Percentiles rank a stretch among this genome's conserved stretches.
phyloP scores from a whole-genome alignment of 2,888 invertebrate genomes.

The Drosophila dives region DNA sequence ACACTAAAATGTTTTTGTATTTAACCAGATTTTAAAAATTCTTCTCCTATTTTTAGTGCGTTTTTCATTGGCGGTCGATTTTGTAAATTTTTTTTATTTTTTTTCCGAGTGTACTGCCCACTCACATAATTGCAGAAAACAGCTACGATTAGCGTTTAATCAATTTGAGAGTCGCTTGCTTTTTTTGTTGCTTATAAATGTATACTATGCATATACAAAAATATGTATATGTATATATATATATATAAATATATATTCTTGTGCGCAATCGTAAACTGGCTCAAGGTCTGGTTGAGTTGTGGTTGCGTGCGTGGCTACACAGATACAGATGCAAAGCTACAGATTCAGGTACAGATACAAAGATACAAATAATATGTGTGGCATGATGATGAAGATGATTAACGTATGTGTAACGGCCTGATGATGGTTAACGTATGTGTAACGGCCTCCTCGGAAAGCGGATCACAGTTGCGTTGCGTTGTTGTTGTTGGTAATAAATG shows the following conservation, averaged over 20 bases:
- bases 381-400: slow-evolving; percentile 12
- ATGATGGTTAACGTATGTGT: slow-evolving; percentile 43
- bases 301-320: slow-evolving; percentile 58
- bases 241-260: slow-evolving; percentile 49
- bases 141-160: slow-evolving; percentile 76
- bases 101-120: slow-evolving; percentile 5
- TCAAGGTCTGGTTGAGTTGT: slow-evolving; percentile 76
- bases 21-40: too few relatives aligned
- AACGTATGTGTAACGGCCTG: slow-evolving; percentile 55
- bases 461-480: slow-evolving; percentile 59
- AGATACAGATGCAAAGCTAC: slow-evolving; percentile 23
- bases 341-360: slow-evolving; percentile 2
- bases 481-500: slow-evolving; percentile 49
- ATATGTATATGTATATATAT: neutral
- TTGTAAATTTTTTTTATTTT: neutral
- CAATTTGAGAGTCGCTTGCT: slow-evolving; percentile 57
- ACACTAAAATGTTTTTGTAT: too few relatives aligned
- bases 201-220: neutral
- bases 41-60: too few relatives aligned
- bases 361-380: slow-evolving; percentile 1
- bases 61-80: too few relatives aligned
- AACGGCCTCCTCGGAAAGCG: slow-evolving; percentile 64
- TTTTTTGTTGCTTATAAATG: slow-evolving; percentile 22
- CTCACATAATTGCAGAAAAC: slow-evolving; percentile 67
- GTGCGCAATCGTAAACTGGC: slow-evolving; percentile 70